Base-by-base conservation (phyloP, 2,797 vertebrate species). In the Spea hammondii region DNA sequence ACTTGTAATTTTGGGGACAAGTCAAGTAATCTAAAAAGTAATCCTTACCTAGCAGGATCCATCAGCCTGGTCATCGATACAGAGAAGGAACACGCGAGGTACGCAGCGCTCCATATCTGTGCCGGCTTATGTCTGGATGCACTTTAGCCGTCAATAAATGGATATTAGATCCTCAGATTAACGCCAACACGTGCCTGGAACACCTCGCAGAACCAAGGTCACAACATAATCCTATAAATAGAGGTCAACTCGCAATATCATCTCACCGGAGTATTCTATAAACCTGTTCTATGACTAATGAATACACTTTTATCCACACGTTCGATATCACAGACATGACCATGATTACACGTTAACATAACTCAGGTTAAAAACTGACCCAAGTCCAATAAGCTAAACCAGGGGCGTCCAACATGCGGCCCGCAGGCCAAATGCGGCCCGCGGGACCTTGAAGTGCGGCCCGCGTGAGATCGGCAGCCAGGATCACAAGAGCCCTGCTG, bases 201-300 rank as follows among this genome's bases (percentile, higher is more conserved):
- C 75, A 83, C 81, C 80, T 81, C 7, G 6, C 13, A 76, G 79
- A 84, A 77, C 81, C 72, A 68, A 79, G 78, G 79, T 81, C 83
- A 83, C 55, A 83, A 70, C 57, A 72, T 49, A 82, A 84, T 70
- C 59, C 79, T 73, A 57, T 68, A 74, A 84, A 66, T 5, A 76
- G 57, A 77, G 48, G 53, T 60, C 66, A 32, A 32, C 32, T 32
- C 32, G 32, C 32, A 32, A 32, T 32, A 71, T 44, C 65, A 11
- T 55, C 76, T 8, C 60, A 46, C 7, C 10, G 3, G 65, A 5
- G 47, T 67, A 67, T 48, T 48, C 1, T 65, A 32, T 46, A 65
- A 65, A 65, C 6, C 32, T 13, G 7, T 10, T 46, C 32, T 11
- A 5, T 65, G 12, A 44, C 44, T 11, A 65, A 65, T 45, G 64